Base-by-base conservation (phyloP, 2,113 vertebrate genomes). In the Channa argus region DNA sequence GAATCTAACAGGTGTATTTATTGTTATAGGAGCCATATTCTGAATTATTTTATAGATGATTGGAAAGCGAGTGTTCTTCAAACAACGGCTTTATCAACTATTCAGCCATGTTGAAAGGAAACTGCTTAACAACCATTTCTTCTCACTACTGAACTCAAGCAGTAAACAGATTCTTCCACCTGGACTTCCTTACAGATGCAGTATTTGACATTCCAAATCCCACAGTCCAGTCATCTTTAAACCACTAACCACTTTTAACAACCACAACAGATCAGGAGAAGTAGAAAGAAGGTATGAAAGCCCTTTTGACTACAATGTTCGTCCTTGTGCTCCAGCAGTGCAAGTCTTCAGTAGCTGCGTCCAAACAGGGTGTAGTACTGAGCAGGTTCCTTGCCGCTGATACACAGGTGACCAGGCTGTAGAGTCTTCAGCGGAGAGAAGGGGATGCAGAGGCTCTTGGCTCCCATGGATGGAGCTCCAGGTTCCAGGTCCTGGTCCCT, bases 401-500 rank as follows among this genome's bases (percentile, higher is more conserved):
- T 71, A 5, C 98, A 99, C 88, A 86, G 91, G 79, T 96, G 92
- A 61, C 96, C 97, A 0, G 86, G 64, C 63, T 96, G 94, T 72
- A 98, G 94, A 13, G 91, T 92, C 76, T 91, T 50, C 49, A 99
- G 94, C 11, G 98, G 97, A 5, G 94, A 87, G 89, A 99, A 99
- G 71, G 98, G 98, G 89, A 98, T 98, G 74, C 98, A 99, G 36
- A 99, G 95, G 78, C 98, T 98, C 90, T 99, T 99, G 11, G 98
- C 98, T 76, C 98, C 98, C 98, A 99, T 99, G 54, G 98, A 98
- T 0, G 98, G 97, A 38, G 97, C 97, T 3, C 98, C 97, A 36
- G 98, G 96, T 82, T 99, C 98, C 71, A 98, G 91, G 84, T 99
- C 98, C 93, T 99, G 97, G 93, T 99, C 98, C 95, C 98, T 95